These are phyloP conservation scores for Mohoua ochrocephala DNA, from an alignment of 2,113 vertebrate genomes.

Conservation along the genomic window DNA sequence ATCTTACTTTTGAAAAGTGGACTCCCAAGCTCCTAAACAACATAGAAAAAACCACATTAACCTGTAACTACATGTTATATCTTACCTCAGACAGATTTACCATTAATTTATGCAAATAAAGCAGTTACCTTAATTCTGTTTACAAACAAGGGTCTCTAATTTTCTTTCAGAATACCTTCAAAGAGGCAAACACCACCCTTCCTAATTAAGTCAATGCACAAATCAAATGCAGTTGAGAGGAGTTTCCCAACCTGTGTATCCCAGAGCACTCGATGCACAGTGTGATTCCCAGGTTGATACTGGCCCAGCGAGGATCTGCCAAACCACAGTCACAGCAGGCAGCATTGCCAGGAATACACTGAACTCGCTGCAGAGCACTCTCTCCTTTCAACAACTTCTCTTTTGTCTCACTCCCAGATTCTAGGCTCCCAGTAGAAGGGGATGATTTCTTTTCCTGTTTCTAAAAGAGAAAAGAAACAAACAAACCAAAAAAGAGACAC, in stretches of 20 bases:
- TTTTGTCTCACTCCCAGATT: conserved; percentile 84
- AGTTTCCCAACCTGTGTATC: conserved; percentile 86
- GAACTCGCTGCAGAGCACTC: conserved; percentile 87
- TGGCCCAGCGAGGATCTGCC: conserved; percentile 94
- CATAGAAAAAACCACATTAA: not conserved
- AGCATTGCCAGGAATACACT: conserved; percentile 85
- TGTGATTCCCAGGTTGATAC: conserved; percentile 96
- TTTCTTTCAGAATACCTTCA: not conserved
- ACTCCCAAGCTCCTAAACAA: conserved; percentile 90
- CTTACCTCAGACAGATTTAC: not conserved
- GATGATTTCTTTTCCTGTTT: conserved; percentile 89
- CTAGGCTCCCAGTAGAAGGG: conserved; percentile 86
- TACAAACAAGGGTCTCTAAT: not conserved
- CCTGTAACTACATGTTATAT: not conserved
- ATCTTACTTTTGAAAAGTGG: conserved; percentile 96
- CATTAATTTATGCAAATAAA: not conserved
- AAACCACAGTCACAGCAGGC: conserved; percentile 92
- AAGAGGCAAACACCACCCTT: not conserved
- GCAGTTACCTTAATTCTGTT: not conserved
- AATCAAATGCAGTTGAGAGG: not conserved
- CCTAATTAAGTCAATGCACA: not conserved
- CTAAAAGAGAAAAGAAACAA: conserved; percentile 47
- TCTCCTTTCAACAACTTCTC: conserved; percentile 90
- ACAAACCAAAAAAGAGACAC: not conserved
- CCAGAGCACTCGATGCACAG: conserved; percentile 97